Percentiles rank a stretch among this genome's conserved stretches.
These are phyloP conservation scores for Metellina segmentata DNA, from an alignment of 2,888 invertebrate species.

Conservation along the genomic window DNA sequence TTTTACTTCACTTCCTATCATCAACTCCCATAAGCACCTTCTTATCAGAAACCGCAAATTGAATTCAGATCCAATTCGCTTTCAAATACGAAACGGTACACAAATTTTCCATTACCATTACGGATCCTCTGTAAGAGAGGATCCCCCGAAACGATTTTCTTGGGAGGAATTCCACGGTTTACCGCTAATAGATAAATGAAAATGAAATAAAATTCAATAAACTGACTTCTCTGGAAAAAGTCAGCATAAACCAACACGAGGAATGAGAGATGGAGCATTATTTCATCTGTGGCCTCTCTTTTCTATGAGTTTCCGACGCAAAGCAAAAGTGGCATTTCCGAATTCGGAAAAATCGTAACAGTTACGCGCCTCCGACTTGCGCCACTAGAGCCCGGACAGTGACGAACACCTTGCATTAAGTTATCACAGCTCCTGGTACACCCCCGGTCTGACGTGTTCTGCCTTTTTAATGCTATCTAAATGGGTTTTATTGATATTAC, in stretches of 20 bases:
- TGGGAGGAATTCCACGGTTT: background rate
- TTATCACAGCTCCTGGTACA: background rate
- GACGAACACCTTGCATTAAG: background rate
- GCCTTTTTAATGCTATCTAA: conserved; percentile 29
- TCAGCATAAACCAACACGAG: background rate
- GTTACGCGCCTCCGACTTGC: background rate
- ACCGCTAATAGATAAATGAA: conserved; percentile 28
- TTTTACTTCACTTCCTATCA: background rate
- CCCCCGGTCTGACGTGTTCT: background rate
- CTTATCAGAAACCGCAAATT: background rate
- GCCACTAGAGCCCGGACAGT: background rate
- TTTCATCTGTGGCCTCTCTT: background rate
- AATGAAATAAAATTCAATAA: conserved; percentile 25
- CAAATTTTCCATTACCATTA: conserved; percentile 9
- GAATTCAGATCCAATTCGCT: conserved; percentile 11
- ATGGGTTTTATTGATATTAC: conserved; percentile 42
- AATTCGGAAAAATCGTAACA: background rate
- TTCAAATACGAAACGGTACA: background rate
- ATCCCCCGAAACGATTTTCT: background rate
- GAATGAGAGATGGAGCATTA: background rate
- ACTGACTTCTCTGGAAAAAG: conserved; percentile 9
- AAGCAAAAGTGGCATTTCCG: conserved; percentile 1
- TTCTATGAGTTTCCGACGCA: background rate
- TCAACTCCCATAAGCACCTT: background rate
- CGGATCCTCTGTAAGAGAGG: background rate